phyloP scores from a whole-genome alignment of 1,140 invertebrate species.

The Drosophila micromelanica region DNA sequence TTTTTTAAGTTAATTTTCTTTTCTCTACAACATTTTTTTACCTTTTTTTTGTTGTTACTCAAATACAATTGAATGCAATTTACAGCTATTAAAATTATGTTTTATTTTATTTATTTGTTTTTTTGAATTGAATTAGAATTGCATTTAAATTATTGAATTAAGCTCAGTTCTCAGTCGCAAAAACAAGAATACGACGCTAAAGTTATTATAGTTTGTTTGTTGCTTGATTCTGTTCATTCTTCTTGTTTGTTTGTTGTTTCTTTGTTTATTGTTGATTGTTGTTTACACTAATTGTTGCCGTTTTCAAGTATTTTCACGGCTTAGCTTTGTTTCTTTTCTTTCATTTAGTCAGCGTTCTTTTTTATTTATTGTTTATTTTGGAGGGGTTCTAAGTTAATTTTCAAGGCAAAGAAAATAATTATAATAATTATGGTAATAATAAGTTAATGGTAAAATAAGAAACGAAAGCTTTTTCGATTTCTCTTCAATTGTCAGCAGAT shows the following conservation, averaged over 20 bases:
- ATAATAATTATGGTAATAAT: slow-evolving; percentile 1
- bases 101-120: background rate
- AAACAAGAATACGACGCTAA: slow-evolving; percentile 20
- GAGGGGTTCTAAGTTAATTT: background rate
- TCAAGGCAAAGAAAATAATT: background rate
- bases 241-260: background rate
- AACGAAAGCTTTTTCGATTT: background rate
- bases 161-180: slow-evolving; percentile 67
- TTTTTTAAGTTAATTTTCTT: background rate
- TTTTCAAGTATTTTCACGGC: background rate
- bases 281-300: background rate
- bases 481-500: slow-evolving; percentile 27
- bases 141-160: slow-evolving; percentile 25
- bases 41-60: background rate
- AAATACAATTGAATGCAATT: slow-evolving; percentile 8
- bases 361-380: background rate
- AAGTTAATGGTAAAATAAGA: background rate
- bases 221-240: background rate
- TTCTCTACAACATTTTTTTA: background rate
- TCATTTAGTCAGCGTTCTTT: background rate
- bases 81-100: slow-evolving; percentile 4
- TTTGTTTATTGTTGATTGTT: slow-evolving; percentile 2
- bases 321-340: background rate
- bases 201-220: background rate
- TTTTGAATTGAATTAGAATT: background rate